Evolutionary conservation across 2,888 invertebrate species (phyloP).

Genomic region (Balanococcus diminutus): DNA sequence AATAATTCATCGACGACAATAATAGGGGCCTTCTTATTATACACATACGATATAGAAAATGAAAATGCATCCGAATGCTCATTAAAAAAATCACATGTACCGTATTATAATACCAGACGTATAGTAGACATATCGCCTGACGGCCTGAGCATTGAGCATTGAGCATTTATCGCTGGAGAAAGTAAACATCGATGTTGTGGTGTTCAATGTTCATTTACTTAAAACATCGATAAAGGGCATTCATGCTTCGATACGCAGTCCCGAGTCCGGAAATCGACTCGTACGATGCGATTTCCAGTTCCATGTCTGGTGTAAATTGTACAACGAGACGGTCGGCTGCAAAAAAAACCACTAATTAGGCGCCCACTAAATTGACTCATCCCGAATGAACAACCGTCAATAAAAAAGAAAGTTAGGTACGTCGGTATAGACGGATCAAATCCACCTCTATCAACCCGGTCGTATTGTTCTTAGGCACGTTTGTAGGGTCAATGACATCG

Average conservation of each 20-base stretch:
- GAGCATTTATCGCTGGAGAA: constrained; percentile 1
- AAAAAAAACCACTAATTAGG: constrained; percentile 4
- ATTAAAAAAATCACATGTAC: background rate
- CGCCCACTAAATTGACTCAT: background rate
- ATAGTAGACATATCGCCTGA: too few relatives aligned
- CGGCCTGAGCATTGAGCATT: too few relatives aligned
- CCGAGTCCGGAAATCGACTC: background rate
- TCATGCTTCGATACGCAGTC: background rate
- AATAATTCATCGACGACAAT: constrained; percentile 16
- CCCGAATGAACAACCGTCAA: background rate
- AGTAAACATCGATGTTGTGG: background rate
- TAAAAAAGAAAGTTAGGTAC: background rate
- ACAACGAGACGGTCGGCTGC: background rate
- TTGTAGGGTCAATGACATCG: background rate
- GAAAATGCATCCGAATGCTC: constrained; percentile 38
- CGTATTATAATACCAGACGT: background rate
- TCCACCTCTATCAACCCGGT: background rate
- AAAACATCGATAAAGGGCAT: background rate
- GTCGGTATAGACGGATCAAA: background rate
- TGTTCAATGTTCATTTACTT: background rate
- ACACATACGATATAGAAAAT: background rate
- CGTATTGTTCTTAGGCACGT: background rate
- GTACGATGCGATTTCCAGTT: background rate
- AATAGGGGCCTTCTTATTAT: background rate
- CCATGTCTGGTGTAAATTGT: too few relatives aligned